Evolutionary conservation across 2,888 invertebrate genomes (phyloP).

Genomic region (Hyppa rectilinea): DNA sequence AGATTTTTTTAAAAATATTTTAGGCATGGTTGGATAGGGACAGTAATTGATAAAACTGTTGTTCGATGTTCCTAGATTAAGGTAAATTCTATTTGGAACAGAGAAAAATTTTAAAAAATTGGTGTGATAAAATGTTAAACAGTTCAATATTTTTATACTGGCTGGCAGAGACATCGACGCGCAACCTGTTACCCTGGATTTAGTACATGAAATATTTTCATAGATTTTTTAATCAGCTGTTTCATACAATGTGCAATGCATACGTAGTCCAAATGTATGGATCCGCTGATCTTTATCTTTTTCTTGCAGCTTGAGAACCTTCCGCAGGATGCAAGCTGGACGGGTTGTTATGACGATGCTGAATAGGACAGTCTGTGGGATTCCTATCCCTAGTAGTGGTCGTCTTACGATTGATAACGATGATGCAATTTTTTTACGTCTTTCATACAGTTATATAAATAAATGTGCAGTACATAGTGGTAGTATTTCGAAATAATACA

Average conservation of each 20-base stretch:
- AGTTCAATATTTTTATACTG: background rate
- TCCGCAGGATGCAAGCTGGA: background rate
- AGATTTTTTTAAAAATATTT: too few relatives aligned
- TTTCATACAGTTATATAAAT: slow-evolving; percentile 10
- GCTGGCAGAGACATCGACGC: too few relatives aligned
- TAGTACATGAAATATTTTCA: too few relatives aligned
- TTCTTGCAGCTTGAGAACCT: background rate
- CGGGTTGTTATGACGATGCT: background rate
- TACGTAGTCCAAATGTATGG: too few relatives aligned
- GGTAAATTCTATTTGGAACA: background rate
- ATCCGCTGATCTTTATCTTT: background rate
- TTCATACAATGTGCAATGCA: too few relatives aligned
- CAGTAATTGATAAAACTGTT: too few relatives aligned
- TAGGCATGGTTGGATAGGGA: too few relatives aligned
- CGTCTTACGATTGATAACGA: background rate
- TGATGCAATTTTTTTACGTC: background rate
- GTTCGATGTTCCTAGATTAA: too few relatives aligned
- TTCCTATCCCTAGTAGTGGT: too few relatives aligned
- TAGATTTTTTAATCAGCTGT: too few relatives aligned
- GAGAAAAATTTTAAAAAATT: background rate
- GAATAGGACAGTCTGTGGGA: background rate
- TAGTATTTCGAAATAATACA: background rate
- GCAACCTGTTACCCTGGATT: too few relatives aligned
- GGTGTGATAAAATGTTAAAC: background rate
- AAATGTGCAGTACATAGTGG: background rate